Conservation (phyloP, 2,797 vertebrate species). For the Peromyscus melanophrys region DNA sequence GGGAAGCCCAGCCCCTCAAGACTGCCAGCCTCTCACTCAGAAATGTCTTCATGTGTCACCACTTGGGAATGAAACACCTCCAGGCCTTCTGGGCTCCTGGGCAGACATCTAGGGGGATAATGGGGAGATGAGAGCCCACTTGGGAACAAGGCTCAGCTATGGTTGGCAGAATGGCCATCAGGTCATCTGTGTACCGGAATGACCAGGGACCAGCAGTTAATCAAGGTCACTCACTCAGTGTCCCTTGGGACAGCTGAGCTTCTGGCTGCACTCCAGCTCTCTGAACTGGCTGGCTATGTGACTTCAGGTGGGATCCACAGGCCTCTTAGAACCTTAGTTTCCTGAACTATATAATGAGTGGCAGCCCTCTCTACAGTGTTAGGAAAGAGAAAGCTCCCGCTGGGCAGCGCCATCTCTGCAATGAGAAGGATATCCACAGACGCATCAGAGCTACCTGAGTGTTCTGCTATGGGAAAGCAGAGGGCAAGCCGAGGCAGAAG, state of each 20-base stretch:
- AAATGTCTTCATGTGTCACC: not conserved
- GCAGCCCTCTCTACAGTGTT: too few relatives aligned
- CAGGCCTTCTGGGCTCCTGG: not conserved
- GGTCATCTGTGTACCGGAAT: not conserved
- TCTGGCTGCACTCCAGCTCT: not conserved
- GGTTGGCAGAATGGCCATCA: not conserved
- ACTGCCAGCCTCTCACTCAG: not conserved
- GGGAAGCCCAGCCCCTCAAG: not conserved
- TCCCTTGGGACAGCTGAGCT: not conserved
- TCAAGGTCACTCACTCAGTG: not conserved
- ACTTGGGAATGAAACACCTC: not conserved
- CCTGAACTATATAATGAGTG: not conserved
- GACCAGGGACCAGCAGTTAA: not conserved
- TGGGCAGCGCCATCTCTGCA: not conserved
- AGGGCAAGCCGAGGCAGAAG: not conserved
- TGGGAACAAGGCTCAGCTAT: not conserved
- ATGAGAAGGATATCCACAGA: rapidly evolving
- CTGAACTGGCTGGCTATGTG: not conserved
- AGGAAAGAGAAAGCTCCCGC: not conserved
- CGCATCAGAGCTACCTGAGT: not conserved
- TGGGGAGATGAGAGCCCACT: not conserved
- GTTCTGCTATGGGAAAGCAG: rapidly evolving
- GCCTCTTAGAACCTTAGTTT: not conserved
- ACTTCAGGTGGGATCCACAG: not conserved
- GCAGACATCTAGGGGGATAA: not conserved